A percentile compares a stretch with the other conserved stretches of the same genome.
phyloP scores from a whole-genome alignment of 2,113 vertebrate species.

The Poicephalus gulielmi region DNA sequence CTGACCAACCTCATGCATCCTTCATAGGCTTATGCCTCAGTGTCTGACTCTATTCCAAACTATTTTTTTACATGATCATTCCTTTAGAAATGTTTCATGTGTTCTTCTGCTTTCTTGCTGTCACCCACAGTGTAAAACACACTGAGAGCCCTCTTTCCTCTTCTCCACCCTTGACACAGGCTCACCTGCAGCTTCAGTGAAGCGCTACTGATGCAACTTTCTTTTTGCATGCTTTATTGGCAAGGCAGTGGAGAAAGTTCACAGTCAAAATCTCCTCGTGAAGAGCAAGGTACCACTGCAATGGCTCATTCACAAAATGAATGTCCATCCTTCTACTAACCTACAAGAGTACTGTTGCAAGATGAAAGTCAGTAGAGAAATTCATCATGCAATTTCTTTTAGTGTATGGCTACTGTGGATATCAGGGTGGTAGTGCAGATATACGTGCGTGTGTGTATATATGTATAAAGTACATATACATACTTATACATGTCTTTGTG shows the following conservation, averaged over 20 bases:
- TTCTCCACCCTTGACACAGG: background rate
- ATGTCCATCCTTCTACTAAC: background rate
- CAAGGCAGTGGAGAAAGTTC: background rate
- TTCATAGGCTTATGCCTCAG: background rate
- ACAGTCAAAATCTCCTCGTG: background rate
- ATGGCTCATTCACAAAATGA: background rate
- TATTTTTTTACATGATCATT: background rate
- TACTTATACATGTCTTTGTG: background rate
- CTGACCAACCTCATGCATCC: background rate
- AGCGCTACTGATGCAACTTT: background rate
- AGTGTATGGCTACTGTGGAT: background rate
- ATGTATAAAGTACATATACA: background rate
- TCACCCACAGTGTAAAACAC: background rate
- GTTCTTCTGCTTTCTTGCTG: background rate
- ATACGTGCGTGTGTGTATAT: rapidly evolving
- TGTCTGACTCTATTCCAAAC: background rate
- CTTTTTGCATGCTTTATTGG: background rate
- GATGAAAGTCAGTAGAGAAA: background rate
- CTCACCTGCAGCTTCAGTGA: background rate
- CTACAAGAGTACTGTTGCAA: background rate
- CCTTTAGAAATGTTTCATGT: background rate
- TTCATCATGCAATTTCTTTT: background rate
- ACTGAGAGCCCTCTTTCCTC: background rate
- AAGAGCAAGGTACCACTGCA: background rate
- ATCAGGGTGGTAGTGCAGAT: background rate